Evolutionary conservation across 2,113 vertebrate species (phyloP).

Genomic region (Megaptera novaeangliae): DNA sequence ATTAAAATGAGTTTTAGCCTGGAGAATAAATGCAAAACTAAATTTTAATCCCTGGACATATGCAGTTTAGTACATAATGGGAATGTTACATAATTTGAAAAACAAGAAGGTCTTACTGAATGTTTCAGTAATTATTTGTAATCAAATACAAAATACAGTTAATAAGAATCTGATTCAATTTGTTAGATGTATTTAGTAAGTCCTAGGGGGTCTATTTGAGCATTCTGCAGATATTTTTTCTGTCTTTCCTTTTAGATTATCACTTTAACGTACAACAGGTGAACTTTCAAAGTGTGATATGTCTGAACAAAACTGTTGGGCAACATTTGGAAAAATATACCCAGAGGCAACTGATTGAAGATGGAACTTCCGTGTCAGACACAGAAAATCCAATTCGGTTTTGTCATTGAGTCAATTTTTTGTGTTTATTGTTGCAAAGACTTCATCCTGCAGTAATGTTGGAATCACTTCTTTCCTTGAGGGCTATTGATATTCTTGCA

Average conservation of each 20-base stretch:
- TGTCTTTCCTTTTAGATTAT: not conserved
- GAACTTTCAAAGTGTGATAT: conserved; percentile 32
- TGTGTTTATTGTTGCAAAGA: conserved; percentile 36
- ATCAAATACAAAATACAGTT: not conserved
- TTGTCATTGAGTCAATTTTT: conserved; percentile 31
- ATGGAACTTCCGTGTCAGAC: conserved; percentile 52
- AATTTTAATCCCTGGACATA: not conserved
- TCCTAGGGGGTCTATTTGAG: not conserved
- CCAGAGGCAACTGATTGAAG: conserved; percentile 14
- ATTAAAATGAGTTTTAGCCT: not conserved
- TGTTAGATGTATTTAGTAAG: conserved; percentile 1
- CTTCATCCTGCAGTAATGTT: not conserved
- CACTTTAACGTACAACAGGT: conserved; percentile 30
- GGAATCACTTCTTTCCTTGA: not conserved
- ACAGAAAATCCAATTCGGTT: conserved; percentile 39
- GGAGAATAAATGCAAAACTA: not conserved
- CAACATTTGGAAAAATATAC: conserved; percentile 34
- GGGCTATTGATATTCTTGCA: not conserved
- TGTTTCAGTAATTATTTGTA: conserved; percentile 34
- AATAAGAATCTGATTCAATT: conserved; percentile 1
- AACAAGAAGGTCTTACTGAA: not conserved
- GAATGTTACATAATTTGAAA: not conserved
- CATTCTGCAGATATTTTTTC: conserved; percentile 40
- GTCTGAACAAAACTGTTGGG: not conserved
- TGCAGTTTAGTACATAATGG: not conserved